Base-by-base conservation (phyloP, 2,888 invertebrate species). In the Heteromurus nitidus region DNA sequence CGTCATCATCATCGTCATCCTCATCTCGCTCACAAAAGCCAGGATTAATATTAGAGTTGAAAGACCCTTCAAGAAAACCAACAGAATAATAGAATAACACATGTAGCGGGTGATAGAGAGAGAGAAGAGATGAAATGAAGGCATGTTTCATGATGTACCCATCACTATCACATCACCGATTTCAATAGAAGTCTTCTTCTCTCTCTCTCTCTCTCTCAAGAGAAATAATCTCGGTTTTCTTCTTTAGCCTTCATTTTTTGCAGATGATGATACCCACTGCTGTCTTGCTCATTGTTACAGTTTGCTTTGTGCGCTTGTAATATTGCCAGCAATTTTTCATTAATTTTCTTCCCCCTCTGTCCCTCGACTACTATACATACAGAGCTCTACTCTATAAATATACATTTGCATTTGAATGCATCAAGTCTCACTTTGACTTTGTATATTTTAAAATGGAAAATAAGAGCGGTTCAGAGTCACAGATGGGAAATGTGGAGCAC, bases 61-160 rank as follows among this genome's bases (percentile, higher is more conserved):
- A 75, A 65, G 65, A 24, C 18, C 64, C 65, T 55, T 75, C 65
- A 67, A 58, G 62, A 75, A 75, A 75, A 67, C 75, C 75, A 75
- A 75, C 36, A 50, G 18, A 31, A 47, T 47, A 47, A 47, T 47
- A 47, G 11, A 47, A 16, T 3, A 47, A 47, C 47, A 47, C 47
- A 47, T 47, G 47, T 47, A 47, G 11, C 47, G n/a, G n/a, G n/a
- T n/a, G n/a, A n/a, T n/a, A n/a, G n/a, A n/a, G n/a, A n/a, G n/a
- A n/a, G n/a, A n/a, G n/a, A n/a, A n/a, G n/a, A n/a, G n/a, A n/a
- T n/a, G n/a, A 36, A 62, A 62, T 24, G 7, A 60, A 30, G 18
- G 22, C 28, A 18, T 44, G 22, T 65, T 65, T 73, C 31, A 62
- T 73, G 50, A 73, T 26, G 36, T 31, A 50, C 50, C 30, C 62